A percentile compares a stretch with the other conserved stretches of the same genome.
Conservation (phyloP, 2,888 invertebrate species). For the Lithophane semibrunnea region DNA sequence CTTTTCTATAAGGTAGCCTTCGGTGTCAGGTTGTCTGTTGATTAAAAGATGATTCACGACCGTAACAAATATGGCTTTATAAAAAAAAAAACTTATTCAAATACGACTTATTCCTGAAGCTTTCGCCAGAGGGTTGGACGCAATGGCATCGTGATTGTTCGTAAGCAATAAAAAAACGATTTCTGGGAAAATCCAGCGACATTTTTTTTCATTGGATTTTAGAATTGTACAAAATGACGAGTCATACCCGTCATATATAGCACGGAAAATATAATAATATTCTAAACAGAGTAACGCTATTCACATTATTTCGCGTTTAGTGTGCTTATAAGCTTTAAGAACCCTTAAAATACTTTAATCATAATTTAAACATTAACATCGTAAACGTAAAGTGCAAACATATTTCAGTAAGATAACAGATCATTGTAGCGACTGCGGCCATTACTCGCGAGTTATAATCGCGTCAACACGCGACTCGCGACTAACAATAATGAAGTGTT, state of each 20-base stretch:
- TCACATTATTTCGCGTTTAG: not conserved
- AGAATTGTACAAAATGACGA: not conserved
- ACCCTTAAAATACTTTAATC: not conserved
- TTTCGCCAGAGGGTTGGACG: too few relatives aligned
- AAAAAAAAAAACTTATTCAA: too few relatives aligned
- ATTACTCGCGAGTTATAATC: conserved; percentile 22
- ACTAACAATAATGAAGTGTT: conserved; percentile 21
- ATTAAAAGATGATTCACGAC: too few relatives aligned
- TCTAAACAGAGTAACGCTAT: not conserved
- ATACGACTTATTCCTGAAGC: too few relatives aligned
- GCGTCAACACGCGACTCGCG: conserved; percentile 44
- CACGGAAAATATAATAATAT: too few relatives aligned
- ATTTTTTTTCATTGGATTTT: not conserved
- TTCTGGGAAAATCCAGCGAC: not conserved
- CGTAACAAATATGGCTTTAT: too few relatives aligned
- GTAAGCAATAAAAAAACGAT: not conserved
- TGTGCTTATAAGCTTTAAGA: not conserved
- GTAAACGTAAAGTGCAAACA: conserved; percentile 47
- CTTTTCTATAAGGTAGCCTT: not conserved
- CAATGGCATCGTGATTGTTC: not conserved
- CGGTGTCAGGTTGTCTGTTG: too few relatives aligned
- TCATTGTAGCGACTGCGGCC: conserved; percentile 10
- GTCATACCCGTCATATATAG: too few relatives aligned
- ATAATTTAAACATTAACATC: conserved; percentile 33
- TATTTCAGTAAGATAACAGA: conserved; percentile 21